Percentiles rank a stretch among this genome's conserved stretches.
Conservation (phyloP, 1,140 invertebrate genomes). For the Leptinotarsa defecta region DNA sequence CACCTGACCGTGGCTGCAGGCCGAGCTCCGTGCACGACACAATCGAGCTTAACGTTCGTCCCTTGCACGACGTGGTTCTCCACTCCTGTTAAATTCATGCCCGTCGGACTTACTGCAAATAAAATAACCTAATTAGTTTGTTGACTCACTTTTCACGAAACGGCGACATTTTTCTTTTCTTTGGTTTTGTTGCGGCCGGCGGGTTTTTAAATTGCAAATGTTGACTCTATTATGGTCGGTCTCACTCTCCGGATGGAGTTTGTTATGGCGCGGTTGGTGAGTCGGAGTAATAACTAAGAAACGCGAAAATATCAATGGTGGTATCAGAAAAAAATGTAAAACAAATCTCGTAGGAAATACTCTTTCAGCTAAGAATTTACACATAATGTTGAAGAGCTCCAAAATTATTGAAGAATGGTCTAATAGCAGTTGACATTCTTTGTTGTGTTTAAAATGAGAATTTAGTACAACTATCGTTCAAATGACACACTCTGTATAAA, state of each 20-base stretch:
- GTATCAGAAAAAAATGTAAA: too few species aligned
- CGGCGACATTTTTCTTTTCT: not conserved
- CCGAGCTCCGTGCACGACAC: conserved; percentile 74
- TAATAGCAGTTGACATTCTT: too few species aligned
- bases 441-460: too few species aligned
- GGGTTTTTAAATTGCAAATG: not conserved
- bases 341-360: too few species aligned
- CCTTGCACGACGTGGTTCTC: conserved; percentile 77
- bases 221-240: not conserved
- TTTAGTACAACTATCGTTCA: too few species aligned
- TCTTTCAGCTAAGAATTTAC: too few species aligned
- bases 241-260: not conserved
- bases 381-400: too few species aligned
- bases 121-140: conserved; percentile 24
- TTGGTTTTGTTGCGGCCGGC: not conserved
- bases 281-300: too few species aligned
- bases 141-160: conserved; percentile 1
- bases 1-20: conserved; percentile 83
- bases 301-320: too few species aligned
- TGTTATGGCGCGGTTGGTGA: not conserved
- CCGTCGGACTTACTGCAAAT: conserved; percentile 73
- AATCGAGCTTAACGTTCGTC: conserved; percentile 75
- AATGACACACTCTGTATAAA: too few species aligned
- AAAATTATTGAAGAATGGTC: too few species aligned
- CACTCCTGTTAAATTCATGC: conserved; percentile 73